Evolutionary conservation across 2,888 invertebrate species (phyloP), one percentile per base, ranked within the genome.

Genomic region (Epirrhoe tristata): DNA sequence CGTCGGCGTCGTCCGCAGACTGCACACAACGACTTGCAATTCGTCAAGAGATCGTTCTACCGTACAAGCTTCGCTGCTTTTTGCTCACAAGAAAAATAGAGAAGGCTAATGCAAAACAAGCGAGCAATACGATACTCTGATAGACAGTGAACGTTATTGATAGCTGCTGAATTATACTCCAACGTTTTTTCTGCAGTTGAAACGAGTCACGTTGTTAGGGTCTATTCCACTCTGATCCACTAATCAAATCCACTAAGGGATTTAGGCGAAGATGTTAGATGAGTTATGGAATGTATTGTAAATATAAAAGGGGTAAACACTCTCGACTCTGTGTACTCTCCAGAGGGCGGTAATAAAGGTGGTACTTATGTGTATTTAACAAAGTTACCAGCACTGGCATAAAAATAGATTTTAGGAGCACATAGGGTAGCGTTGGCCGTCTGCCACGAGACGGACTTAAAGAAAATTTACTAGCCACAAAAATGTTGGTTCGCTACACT

Each of bases 401-500:
- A 80, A 82, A 84, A 84, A 80, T 75, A 78, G 76, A 81, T 83
- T 87, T 81, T 79, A 80, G 80, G 73, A 84, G 79, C 85, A 84
- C 78, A 84, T 82, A n/a, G 82, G 72, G 82, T 76, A 77, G 76
- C 74, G 82, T 87, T 90, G 89, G 90, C 87, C 71, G 77, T 58
- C 75, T 87, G 90, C 90, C 90, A 90, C 77, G 75, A 79, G 82
- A 79, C 78, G 75, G 85, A 83, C 83, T 87, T 87, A 87, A 84
- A 86, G 85, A 85, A 88, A 89, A 90, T 91, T 88, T 90, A 90
- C 83, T 81, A 82, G 80, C 82, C 80, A 84, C 87, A 90, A 90
- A 89, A 88, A 87, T 83, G 76, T 84, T 74, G 82, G 77, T 74
- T 79, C 73, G 75, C 79, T 78, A 77, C 75, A 78, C 74, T 76